Evolutionary conservation across 2,888 invertebrate species (phyloP).

Genomic region (Epistrophe grossulariae): DNA sequence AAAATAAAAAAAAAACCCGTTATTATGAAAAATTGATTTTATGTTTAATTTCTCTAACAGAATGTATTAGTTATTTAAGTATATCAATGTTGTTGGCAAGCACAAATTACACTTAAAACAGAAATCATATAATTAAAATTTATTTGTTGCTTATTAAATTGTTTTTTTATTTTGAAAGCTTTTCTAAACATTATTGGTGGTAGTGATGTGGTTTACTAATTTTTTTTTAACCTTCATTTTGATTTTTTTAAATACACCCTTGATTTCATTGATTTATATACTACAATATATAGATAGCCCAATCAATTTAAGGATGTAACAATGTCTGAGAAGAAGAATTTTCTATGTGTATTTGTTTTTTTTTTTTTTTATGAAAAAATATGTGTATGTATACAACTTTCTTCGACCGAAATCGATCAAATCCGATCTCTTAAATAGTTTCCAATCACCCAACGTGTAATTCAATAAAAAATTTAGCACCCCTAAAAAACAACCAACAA

Average conservation of each 20-base stretch:
- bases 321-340: too few species aligned
- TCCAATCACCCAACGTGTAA: too few species aligned
- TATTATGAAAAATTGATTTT: conserved; percentile 11
- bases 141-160: conserved; percentile 50
- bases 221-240: conserved; percentile 22
- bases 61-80: conserved; percentile 63
- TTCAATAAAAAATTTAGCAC: too few species aligned
- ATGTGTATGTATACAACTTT: too few species aligned
- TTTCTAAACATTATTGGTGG: conserved; percentile 34
- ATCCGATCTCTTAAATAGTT: too few species aligned
- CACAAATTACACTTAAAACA: conserved; percentile 44
- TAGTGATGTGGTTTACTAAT: conserved; percentile 58
- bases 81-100: conserved; percentile 65
- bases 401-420: too few species aligned
- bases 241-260: not conserved
- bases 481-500: too few species aligned
- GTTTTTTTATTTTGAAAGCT: conserved; percentile 42
- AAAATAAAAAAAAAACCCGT: not conserved
- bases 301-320: conserved; percentile 1
- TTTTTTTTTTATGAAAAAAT: too few species aligned
- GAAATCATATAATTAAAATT: conserved; percentile 60
- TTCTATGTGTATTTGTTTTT: too few species aligned
- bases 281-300: conserved; percentile 11
- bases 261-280: not conserved
- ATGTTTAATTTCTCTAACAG: conserved; percentile 44